Conservation (phyloP, 2,888 invertebrate genomes). For the Erebia epiphron region DNA sequence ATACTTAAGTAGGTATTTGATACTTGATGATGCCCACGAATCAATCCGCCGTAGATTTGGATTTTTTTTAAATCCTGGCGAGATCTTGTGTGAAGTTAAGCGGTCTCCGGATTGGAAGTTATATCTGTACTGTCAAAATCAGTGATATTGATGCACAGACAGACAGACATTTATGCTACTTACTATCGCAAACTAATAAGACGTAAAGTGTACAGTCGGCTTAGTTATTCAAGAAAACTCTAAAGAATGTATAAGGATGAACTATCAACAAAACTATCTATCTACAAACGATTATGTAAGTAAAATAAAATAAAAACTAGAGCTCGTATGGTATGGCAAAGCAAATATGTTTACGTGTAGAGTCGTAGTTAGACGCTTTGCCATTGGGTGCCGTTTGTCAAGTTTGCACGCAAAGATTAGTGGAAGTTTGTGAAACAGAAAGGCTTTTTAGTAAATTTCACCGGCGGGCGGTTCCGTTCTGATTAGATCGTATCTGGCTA, state of each 20-base stretch:
- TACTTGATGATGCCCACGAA: no score
- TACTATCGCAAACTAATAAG: background rate
- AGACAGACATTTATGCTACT: no score
- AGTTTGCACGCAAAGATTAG: slow-evolving; percentile 32
- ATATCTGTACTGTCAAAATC: no score
- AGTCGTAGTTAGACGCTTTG: slow-evolving; percentile 5
- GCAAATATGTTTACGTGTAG: slow-evolving; percentile 20
- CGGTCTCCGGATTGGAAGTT: no score
- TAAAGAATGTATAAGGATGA: background rate
- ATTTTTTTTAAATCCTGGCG: no score
- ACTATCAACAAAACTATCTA: no score
- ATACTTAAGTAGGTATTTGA: no score
- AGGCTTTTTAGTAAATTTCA: slow-evolving; percentile 38
- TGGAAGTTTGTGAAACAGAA: slow-evolving; percentile 32
- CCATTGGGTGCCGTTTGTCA: slow-evolving; percentile 11
- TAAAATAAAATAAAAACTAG: background rate
- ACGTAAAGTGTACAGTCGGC: no score
- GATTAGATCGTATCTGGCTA: slow-evolving; percentile 38
- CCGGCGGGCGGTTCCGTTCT: slow-evolving; percentile 32
- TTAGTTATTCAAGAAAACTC: background rate
- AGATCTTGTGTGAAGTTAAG: no score
- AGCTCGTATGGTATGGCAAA: slow-evolving; percentile 3
- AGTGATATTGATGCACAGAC: no score
- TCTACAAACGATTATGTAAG: no score
- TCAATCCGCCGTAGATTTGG: no score